phyloP scores from a whole-genome alignment of 2,797 vertebrate species.

The Lagorchestes hirsutus region DNA sequence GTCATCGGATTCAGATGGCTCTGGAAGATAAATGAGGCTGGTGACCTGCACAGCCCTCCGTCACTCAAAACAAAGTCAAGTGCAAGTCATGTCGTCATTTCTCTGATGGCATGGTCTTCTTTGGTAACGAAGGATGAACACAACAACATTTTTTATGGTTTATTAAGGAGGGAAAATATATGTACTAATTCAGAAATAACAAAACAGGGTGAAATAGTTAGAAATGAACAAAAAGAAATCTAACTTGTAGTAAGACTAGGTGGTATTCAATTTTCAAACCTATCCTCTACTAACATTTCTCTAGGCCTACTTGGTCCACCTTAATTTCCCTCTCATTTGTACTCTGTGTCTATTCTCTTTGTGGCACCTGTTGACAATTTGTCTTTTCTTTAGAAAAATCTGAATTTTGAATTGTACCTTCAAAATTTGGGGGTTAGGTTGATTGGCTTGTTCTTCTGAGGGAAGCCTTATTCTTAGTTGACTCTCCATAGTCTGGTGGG shows the following conservation, averaged over 20 bases:
- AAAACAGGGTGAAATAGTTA: background rate
- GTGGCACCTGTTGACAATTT: background rate
- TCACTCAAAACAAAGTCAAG: too few species aligned
- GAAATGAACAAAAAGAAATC: background rate
- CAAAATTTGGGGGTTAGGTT: background rate
- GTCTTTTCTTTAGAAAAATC: background rate
- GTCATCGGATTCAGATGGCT: too few species aligned
- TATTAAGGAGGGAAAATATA: too few species aligned
- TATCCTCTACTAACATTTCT: background rate
- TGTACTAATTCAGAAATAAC: background rate
- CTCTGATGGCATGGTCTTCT: too few species aligned
- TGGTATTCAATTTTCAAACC: background rate
- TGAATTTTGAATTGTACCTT: background rate
- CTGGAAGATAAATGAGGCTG: too few species aligned
- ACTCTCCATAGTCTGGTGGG: background rate
- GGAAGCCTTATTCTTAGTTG: background rate
- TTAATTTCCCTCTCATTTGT: background rate
- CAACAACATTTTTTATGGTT: too few species aligned
- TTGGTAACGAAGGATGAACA: too few species aligned
- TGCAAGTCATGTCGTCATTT: too few species aligned
- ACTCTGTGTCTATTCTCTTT: background rate
- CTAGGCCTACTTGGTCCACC: background rate
- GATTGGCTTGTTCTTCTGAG: background rate
- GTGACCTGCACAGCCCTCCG: too few species aligned
- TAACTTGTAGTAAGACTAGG: background rate